Evolutionary conservation across 2,888 invertebrate species (phyloP).

Genomic region (Dolichopus griseipennis): DNA sequence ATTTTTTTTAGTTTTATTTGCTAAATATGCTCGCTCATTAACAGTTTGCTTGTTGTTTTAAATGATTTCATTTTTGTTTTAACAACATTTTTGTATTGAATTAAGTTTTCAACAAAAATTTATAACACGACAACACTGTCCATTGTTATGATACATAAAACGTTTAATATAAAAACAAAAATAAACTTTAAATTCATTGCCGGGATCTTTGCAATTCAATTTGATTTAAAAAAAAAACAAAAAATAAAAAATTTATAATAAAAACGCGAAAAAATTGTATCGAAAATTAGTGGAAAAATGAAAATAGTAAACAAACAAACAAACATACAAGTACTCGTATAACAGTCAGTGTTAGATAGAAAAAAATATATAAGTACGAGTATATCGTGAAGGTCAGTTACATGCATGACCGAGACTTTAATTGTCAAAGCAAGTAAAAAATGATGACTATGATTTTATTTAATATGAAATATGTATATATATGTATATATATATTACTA

Average conservation of each 20-base stretch:
- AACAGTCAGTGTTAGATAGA: too few relatives aligned
- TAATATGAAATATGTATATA: too few relatives aligned
- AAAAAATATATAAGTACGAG: too few relatives aligned
- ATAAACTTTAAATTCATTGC: background rate
- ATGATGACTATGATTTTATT: background rate
- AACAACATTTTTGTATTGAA: background rate
- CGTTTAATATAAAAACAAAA: background rate
- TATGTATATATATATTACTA: background rate
- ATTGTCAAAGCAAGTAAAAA: background rate
- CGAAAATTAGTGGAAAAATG: background rate
- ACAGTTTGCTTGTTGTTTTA: conserved; percentile 3
- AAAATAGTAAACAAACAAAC: too few relatives aligned
- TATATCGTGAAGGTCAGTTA: background rate
- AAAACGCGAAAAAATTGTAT: background rate
- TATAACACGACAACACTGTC: background rate
- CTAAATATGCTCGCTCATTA: conserved; percentile 4
- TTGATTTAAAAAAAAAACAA: background rate
- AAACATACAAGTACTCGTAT: too few relatives aligned
- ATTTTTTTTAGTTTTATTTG: background rate
- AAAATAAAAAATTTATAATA: too few relatives aligned
- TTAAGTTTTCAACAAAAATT: background rate
- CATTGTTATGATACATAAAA: background rate
- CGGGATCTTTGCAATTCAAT: conserved; percentile 1
- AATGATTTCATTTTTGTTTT: background rate
- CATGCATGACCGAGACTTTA: conserved; percentile 3